Evolutionary conservation across 1,140 invertebrate genomes (phyloP).

Genomic region (Apis florea): DNA sequence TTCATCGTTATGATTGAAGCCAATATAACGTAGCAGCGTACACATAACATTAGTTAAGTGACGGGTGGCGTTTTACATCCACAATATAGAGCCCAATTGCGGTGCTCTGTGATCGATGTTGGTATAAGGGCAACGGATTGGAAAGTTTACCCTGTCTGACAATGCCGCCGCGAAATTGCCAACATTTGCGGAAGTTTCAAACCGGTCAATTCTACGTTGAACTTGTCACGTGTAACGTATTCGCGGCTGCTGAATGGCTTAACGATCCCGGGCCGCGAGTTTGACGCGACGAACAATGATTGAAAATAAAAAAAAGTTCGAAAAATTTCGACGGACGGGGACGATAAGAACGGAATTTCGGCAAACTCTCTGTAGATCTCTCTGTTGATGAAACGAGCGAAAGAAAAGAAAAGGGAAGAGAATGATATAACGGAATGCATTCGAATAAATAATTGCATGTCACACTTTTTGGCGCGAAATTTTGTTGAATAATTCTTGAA

Average conservation of each 20-base stretch:
- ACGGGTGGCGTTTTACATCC: conserved; percentile 24
- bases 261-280: not conserved
- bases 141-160: conserved; percentile 38
- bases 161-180: conserved; percentile 26
- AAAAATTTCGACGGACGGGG: too few species aligned
- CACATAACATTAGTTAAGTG: conserved; percentile 38
- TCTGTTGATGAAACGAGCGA: not conserved
- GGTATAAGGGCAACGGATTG: conserved; percentile 12
- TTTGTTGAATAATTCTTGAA: conserved; percentile 2
- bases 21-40: conserved; percentile 28
- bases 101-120: conserved; percentile 33
- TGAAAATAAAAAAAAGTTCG: too few species aligned
- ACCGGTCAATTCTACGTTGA: not conserved
- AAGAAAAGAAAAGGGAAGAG: not conserved
- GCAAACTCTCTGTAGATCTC: too few species aligned
- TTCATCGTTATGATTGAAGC: conserved; percentile 41
- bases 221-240: not conserved
- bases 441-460: not conserved
- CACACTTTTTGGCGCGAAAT: not conserved
- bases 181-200: conserved; percentile 14
- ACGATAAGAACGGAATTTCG: too few species aligned
- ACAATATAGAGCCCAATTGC: conserved; percentile 34
- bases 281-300: not conserved
- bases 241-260: not conserved
- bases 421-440: not conserved